Conservation (phyloP, 2,888 invertebrate genomes). For the Plutella xylostella region DNA sequence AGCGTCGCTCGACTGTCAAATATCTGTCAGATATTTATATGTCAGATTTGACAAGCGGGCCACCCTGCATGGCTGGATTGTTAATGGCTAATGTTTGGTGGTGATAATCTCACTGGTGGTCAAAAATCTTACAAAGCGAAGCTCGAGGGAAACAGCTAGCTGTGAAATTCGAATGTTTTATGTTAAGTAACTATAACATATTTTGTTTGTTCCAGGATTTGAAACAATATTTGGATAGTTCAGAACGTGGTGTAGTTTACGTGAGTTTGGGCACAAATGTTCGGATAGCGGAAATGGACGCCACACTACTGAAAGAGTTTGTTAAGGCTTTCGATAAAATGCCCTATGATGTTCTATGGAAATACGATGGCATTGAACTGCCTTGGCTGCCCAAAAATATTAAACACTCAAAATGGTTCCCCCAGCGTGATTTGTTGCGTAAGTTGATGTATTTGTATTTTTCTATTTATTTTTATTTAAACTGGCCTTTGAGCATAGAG, state of each 20-base stretch:
- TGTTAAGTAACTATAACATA: no score
- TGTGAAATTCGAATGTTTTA: no score
- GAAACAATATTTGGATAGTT: conserved; percentile 22
- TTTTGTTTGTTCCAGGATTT: conserved; percentile 24
- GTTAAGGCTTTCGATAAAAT: conserved; percentile 21
- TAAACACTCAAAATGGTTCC: conserved; percentile 26
- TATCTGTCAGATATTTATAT: no score
- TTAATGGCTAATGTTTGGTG: no score
- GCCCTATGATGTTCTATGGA: conserved; percentile 27
- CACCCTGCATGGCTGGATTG: no score
- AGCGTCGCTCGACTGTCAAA: no score
- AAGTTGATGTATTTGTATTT: conserved; percentile 11
- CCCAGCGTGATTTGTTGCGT: conserved; percentile 25
- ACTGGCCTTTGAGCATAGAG: no score
- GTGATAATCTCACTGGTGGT: no score
- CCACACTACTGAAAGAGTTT: conserved; percentile 21
- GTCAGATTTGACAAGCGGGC: no score
- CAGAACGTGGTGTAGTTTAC: conserved; percentile 24
- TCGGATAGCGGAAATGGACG: conserved; percentile 20
- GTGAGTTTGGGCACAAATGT: conserved; percentile 28
- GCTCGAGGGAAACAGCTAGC: no score
- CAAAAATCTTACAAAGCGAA: no score
- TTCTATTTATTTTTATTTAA: no score
- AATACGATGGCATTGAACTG: conserved; percentile 22
- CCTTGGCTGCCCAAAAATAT: conserved; percentile 21